Evolutionary conservation across 2,888 invertebrate species (phyloP), one percentile per base, ranked within the genome.

Genomic region (Chymomyza fuscimana): DNA sequence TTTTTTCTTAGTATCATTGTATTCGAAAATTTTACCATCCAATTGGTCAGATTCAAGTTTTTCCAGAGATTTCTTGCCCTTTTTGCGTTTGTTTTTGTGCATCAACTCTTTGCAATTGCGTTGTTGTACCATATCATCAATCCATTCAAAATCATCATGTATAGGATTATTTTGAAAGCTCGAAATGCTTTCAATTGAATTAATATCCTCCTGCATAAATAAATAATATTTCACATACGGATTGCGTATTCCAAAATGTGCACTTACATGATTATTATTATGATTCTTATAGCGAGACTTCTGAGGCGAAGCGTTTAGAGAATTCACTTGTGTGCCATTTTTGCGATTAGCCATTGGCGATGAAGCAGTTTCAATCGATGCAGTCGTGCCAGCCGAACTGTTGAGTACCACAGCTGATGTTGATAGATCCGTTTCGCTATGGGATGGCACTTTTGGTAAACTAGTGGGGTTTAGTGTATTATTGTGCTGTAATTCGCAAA

Each of bases 111-210:
- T 81, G 67, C 87, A 81, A 63, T 83, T 79, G 16, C 80, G 81
- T 22, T 86, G 77, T 22, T 78, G 70, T 58, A 80, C 69, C 69
- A 80, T 72, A 4, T 81, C 74, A 73, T 90, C 90, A 59, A 84
- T 81, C 89, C 89, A 90, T 15, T 81, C 87, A 19, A 87, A 82
- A 65, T 90, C 81, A 5, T 80, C 63, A 62, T 74, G 79, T 58
- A 80, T 78, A 63, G 77, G 77, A 50, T 72, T 76, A 9, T 65
- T 58, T 7, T 71, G 73, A 9, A 70, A 75, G 65, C 84, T 83
- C 46, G 88, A 82, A 67, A 90, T 78, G 78, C 90, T 91, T 70
- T 91, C 90, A 60, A 91, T 91, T 1, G 91, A 91, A 76, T 91
- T 90, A 58, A 91, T 87, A 70, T 91, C 91, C 73, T 89, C 88